phyloP scores from a whole-genome alignment of 2,113 vertebrate genomes.

The Plotosus lineatus region DNA sequence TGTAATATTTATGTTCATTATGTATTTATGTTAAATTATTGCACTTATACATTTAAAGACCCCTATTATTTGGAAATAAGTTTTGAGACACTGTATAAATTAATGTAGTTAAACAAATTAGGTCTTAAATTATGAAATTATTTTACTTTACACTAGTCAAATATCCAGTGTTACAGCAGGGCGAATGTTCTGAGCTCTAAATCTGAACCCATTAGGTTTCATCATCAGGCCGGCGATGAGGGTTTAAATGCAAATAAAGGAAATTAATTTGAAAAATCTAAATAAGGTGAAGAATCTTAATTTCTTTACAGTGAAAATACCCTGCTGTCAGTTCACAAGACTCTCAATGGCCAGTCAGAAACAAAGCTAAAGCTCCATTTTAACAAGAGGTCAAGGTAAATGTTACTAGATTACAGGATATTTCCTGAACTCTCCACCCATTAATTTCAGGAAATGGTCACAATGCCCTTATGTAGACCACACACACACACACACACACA shows the following conservation, averaged over 20 bases:
- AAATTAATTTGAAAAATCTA: background rate
- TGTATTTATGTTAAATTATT: too few relatives aligned
- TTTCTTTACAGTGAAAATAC: slow-evolving; percentile 51
- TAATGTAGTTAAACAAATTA: too few relatives aligned
- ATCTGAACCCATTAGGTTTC: slow-evolving; percentile 54
- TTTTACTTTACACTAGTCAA: background rate
- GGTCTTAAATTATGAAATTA: background rate
- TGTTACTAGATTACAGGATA: slow-evolving; percentile 28
- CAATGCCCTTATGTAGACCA: slow-evolving; percentile 18
- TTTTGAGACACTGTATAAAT: too few relatives aligned
- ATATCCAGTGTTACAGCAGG: slow-evolving; percentile 34
- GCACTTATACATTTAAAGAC: too few relatives aligned
- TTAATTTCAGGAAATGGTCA: slow-evolving; percentile 34
- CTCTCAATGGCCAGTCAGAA: slow-evolving; percentile 39
- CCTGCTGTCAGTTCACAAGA: slow-evolving; percentile 13
- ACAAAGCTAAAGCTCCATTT: slow-evolving; percentile 21
- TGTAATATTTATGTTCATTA: too few relatives aligned
- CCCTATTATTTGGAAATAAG: too few relatives aligned
- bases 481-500: slow-evolving; percentile 6
- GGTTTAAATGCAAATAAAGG: slow-evolving; percentile 33
- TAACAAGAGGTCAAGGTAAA: slow-evolving; percentile 63
- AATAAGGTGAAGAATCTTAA: slow-evolving; percentile 54
- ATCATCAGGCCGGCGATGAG: slow-evolving; percentile 47
- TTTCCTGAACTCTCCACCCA: slow-evolving; percentile 37
- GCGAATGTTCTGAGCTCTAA: slow-evolving; percentile 48